Evolutionary conservation across 2,113 vertebrate species (phyloP).

Genomic region (Actenoides hombroni): DNA sequence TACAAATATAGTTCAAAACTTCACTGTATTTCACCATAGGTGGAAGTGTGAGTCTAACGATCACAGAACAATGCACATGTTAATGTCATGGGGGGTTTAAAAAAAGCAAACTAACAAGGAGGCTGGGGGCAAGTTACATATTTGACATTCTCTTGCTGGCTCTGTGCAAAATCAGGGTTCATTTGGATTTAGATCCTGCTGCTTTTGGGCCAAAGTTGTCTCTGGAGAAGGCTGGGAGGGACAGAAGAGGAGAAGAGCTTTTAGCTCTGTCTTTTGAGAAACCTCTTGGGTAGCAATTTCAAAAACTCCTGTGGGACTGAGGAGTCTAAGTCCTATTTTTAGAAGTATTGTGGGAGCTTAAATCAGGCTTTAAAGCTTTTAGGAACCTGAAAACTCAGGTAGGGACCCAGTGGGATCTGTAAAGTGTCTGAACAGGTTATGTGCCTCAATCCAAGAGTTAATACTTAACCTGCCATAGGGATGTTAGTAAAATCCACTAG

Average conservation of each 20-base stretch:
- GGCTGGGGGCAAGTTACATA: neutral
- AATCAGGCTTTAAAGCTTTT: slow-evolving; percentile 36
- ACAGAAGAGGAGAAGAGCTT: slow-evolving; percentile 25
- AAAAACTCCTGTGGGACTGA: neutral
- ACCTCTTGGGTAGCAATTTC: slow-evolving; percentile 25
- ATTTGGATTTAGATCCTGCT: neutral
- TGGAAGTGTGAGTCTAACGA: neutral
- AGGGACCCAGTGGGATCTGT: neutral
- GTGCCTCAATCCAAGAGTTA: neutral
- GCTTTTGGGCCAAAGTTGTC: neutral
- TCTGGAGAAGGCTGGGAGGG: slow-evolving; percentile 18
- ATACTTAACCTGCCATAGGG: neutral
- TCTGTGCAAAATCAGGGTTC: neutral
- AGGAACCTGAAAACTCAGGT: slow-evolving; percentile 24
- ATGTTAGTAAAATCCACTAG: neutral
- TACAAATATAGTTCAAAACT: neutral
- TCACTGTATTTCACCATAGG: neutral
- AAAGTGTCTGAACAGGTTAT: slow-evolving; percentile 20
- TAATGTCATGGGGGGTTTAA: neutral
- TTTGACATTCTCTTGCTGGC: neutral
- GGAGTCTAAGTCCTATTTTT: slow-evolving; percentile 28
- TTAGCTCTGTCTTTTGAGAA: slow-evolving; percentile 22
- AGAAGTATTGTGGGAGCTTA: neutral
- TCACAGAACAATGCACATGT: neutral
- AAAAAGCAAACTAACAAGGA: neutral